These are phyloP conservation scores for Eilema sororculum DNA, from an alignment of 2,888 invertebrate species.

Conservation along the genomic window DNA sequence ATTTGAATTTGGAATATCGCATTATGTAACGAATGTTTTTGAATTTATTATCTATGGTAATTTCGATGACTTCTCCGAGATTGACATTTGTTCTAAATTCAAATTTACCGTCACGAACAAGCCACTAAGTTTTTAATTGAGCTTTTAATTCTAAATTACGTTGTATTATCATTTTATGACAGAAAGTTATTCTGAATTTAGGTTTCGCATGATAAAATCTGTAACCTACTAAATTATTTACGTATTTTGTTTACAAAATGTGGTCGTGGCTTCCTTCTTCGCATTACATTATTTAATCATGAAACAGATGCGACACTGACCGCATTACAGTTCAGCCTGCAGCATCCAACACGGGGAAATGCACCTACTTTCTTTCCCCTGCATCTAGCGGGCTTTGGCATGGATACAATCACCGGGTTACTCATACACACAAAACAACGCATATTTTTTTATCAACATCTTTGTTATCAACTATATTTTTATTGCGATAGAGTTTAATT, in stretches of 20 bases:
- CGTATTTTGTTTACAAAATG: slow-evolving; percentile 26
- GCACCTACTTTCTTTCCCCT: slow-evolving; percentile 84
- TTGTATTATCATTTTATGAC: not conserved
- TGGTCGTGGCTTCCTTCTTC: slow-evolving; percentile 5
- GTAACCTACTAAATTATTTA: slow-evolving; percentile 9
- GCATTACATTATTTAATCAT: slow-evolving; percentile 64
- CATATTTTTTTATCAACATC: slow-evolving; percentile 51
- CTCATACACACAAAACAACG: slow-evolving; percentile 50
- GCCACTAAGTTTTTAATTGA: not conserved
- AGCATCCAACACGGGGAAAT: slow-evolving; percentile 77
- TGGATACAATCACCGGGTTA: slow-evolving; percentile 57
- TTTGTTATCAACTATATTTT: slow-evolving; percentile 45
- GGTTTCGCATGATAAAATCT: not conserved
- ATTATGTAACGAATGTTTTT: not conserved
- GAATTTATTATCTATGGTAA: not conserved
- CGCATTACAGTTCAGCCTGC: slow-evolving; percentile 72
- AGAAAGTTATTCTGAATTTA: not conserved
- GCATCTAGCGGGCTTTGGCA: slow-evolving; percentile 72
- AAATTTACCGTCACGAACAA: not conserved
- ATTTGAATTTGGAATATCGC: not conserved
- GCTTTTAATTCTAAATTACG: not conserved
- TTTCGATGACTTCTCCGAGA: not conserved
- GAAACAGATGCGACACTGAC: slow-evolving; percentile 67
- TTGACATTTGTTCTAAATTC: not conserved
- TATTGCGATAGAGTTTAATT: slow-evolving; percentile 50